Evolutionary conservation across 2,113 vertebrate genomes (phyloP), one percentile per base, ranked within the genome.

Genomic region (Pluvianellus socialis): DNA sequence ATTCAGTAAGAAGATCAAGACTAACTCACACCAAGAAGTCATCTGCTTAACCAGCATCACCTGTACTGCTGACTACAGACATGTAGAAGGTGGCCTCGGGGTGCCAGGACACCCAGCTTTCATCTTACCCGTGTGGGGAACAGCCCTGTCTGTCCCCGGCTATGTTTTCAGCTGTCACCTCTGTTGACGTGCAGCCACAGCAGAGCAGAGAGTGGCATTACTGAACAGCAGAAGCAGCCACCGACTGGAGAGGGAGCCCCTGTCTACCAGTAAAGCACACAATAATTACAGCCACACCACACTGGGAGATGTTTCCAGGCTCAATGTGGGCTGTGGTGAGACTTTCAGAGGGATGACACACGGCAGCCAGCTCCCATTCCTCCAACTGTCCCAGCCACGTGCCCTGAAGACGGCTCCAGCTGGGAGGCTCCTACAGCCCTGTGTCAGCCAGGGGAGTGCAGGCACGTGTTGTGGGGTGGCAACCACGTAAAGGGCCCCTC

Each of bases 1-100:
- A 79, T 84, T 97, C 95, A 95, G 58, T 33, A 49, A 87, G 92
- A 83, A 88, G 95, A 96, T 96, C 92, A 94, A 95, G 92, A 86
- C 80, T 68, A 87, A 82, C 70, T 89, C 94, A 87, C 94, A 92
- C 94, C 73, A 79, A 76, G 84, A 79, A 81, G 49, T 38, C 91
- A 82, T 13, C 50, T 91, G 89, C 76, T 81, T 96, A 96, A 95
- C 73, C 50, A 76, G 68, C 73, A 94, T 89, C 88, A 89, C 86
- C 95, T 95, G 85, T 26, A 32, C 59, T 80, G 88, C 63, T 50
- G 59, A 66, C 53, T 90, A 52, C 61, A 82, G 80, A 45, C 66
- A 30, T 3, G 28, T 28, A 84, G 83, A 38, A 89, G 67, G 62
- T 17, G 16, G 45, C 79, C 71, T 76, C 0, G 1, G 35, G 28